Percentiles rank a stretch among this genome's conserved stretches.
Conservation (phyloP, 2,113 vertebrate species). For the Scartelaos histophorus region DNA sequence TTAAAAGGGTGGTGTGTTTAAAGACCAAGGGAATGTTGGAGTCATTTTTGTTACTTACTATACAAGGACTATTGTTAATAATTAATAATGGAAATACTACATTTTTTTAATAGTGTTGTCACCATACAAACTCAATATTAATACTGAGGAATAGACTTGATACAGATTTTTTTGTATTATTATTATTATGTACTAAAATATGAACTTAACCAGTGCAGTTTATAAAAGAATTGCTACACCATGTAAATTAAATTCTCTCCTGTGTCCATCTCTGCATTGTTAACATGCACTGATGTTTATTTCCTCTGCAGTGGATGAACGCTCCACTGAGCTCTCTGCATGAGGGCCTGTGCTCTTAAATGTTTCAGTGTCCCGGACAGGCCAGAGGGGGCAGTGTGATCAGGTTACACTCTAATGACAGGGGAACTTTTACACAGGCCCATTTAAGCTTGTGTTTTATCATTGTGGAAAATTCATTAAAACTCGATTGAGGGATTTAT, state of each 20-base stretch:
- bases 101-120: background rate
- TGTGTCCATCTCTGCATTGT: too few species aligned
- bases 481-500: too few species aligned
- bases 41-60: background rate
- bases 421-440: background rate
- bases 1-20: constrained; percentile 4
- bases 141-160: too few species aligned
- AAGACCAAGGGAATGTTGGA: background rate
- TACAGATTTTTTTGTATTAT: too few species aligned
- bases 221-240: too few species aligned
- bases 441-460: background rate
- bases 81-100: background rate
- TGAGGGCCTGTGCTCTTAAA: constrained; percentile 34
- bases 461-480: too few species aligned
- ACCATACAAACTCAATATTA: too few species aligned
- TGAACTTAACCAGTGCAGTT: too few species aligned
- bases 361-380: constrained; percentile 20
- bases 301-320: background rate
- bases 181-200: too few species aligned
- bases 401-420: background rate
- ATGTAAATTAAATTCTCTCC: too few species aligned
- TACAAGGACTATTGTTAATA: background rate
- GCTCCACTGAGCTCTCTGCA: constrained; percentile 26
- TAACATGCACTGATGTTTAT: background rate
- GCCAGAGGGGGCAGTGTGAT: background rate